These are phyloP conservation scores for Aleiodes leptofemur DNA, from an alignment of 2,888 invertebrate genomes.

Conservation along the genomic window DNA sequence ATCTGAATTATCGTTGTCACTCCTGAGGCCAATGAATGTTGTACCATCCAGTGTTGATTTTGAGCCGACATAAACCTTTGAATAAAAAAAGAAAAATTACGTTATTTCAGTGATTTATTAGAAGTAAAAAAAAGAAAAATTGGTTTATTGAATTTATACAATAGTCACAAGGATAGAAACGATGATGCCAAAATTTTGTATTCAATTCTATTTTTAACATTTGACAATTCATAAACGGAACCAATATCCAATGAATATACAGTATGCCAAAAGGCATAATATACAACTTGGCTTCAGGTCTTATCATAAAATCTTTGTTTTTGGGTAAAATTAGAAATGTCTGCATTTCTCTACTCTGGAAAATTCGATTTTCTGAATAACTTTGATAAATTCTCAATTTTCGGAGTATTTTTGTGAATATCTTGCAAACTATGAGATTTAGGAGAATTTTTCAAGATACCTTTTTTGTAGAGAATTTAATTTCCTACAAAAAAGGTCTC, in stretches of 20 bases:
- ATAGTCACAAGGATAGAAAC: constrained; percentile 13
- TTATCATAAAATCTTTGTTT: constrained; percentile 18
- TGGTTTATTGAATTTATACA: constrained; percentile 6
- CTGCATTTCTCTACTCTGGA: not conserved
- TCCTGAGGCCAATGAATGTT: constrained; percentile 66
- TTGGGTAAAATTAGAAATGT: not conserved
- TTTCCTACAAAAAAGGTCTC: too few relatives aligned
- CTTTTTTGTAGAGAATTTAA: too few relatives aligned
- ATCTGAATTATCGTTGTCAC: constrained; percentile 71
- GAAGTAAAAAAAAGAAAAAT: not conserved
- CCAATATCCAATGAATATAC: constrained; percentile 17
- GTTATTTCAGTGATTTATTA: not conserved
- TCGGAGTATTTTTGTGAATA: too few relatives aligned
- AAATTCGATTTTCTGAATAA: too few relatives aligned
- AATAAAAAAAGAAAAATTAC: constrained; percentile 32
- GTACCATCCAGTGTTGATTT: constrained; percentile 71
- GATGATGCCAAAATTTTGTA: constrained; percentile 18
- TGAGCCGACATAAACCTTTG: constrained; percentile 73
- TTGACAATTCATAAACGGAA: constrained; percentile 12
- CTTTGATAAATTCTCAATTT: too few relatives aligned
- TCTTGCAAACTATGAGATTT: too few relatives aligned
- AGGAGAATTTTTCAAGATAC: too few relatives aligned
- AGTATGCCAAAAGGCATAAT: constrained; percentile 3
- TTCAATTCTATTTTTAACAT: constrained; percentile 7
- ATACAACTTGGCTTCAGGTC: not conserved